phyloP scores from a whole-genome alignment of 1,140 invertebrate species.

The Pemphigus obesinymphae region DNA sequence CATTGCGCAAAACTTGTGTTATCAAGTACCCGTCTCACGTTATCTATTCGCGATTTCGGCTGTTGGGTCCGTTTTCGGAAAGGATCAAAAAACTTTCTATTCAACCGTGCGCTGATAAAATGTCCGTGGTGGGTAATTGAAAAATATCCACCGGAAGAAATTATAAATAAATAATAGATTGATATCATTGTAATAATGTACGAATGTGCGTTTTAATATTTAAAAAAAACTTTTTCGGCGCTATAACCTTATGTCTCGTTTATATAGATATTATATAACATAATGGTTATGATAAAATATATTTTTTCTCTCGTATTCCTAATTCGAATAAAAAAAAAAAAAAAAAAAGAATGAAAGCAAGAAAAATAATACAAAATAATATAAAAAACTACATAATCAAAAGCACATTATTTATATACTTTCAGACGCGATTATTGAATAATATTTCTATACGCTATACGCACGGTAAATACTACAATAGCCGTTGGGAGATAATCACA shows the following conservation, averaged over 20 bases:
- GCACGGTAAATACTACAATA: neutral
- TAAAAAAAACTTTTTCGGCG: too few species aligned
- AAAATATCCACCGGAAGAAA: neutral
- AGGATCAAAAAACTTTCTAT: conserved; percentile 20
- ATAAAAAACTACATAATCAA: conserved; percentile 12
- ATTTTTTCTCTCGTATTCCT: too few species aligned
- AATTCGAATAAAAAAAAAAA: too few species aligned
- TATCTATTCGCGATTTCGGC: conserved; percentile 12
- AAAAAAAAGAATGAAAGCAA: too few species aligned
- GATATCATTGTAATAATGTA: too few species aligned
- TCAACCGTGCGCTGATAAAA: neutral
- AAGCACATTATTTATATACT: neutral
- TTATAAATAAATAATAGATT: neutral
- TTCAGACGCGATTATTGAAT: neutral
- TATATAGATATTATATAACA: too few species aligned
- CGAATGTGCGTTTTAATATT: neutral
- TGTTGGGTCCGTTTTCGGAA: neutral
- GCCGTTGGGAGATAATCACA: neutral
- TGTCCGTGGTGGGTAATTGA: neutral
- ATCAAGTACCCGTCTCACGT: neutral
- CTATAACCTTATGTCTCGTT: too few species aligned
- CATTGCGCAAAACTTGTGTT: neutral
- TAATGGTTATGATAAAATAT: too few species aligned
- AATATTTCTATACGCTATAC: neutral
- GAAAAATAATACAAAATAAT: neutral